Conservation (phyloP, 2,797 vertebrate genomes). For the Rhyacichthys aspro region DNA sequence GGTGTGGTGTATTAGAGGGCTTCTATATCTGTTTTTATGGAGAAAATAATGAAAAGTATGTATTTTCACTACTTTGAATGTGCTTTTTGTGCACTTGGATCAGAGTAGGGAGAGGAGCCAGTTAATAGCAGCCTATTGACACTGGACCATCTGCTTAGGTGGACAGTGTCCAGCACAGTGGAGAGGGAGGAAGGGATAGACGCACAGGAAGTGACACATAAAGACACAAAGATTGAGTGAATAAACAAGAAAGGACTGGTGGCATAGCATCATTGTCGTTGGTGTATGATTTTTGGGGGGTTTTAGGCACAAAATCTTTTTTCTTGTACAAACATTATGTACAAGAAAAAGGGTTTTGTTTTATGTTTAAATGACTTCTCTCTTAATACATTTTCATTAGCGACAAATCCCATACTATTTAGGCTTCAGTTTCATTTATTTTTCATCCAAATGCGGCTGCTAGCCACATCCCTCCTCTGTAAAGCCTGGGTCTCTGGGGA, state of each 20-base stretch:
- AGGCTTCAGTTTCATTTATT: constrained; percentile 24
- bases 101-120: constrained; percentile 85
- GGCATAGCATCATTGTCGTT: constrained; percentile 3
- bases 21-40: neutral
- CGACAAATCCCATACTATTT: constrained; percentile 11
- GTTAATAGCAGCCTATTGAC: constrained; percentile 95
- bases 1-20: neutral
- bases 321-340: constrained; percentile 21
- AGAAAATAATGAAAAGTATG: constrained; percentile 24
- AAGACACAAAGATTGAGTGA: constrained; percentile 34
- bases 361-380: constrained; percentile 51
- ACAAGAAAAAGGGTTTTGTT: constrained; percentile 42
- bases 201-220: constrained; percentile 47
- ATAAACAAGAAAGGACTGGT: constrained; percentile 22
- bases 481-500: constrained; percentile 60
- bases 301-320: constrained; percentile 13
- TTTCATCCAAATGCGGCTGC: constrained; percentile 35
- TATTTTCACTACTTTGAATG: constrained; percentile 68
- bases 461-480: constrained; percentile 60
- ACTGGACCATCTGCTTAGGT: constrained; percentile 91
- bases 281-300: no score
- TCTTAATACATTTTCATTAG: constrained; percentile 23
- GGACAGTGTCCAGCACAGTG: constrained; percentile 80
- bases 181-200: constrained; percentile 34
- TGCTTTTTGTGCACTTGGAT: constrained; percentile 80